Conservation (phyloP, 2,113 vertebrate genomes). For the Petrocephalus microphthalmus region DNA sequence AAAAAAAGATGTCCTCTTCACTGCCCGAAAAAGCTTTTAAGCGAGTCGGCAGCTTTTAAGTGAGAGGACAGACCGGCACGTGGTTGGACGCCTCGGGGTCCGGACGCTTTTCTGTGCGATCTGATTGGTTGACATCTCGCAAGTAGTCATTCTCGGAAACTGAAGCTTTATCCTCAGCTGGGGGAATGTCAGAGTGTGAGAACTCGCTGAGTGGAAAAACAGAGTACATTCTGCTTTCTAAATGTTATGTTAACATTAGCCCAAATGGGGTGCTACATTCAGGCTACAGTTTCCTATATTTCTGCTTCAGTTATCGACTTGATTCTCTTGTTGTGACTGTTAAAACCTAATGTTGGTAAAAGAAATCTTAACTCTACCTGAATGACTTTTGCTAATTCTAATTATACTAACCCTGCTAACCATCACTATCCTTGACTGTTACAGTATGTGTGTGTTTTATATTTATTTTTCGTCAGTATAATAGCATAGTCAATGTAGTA, state of each 20-base stretch:
- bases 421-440: neutral
- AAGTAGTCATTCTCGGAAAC: neutral
- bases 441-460: neutral
- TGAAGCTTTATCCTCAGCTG: too few species aligned
- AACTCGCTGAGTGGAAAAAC: neutral
- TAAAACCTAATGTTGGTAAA: neutral
- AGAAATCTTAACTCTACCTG: neutral
- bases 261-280: neutral
- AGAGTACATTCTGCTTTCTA: neutral
- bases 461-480: neutral
- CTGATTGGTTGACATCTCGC: neutral
- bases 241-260: neutral
- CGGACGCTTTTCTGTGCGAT: neutral
- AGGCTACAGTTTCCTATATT: neutral
- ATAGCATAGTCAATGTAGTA: neutral
- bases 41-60: neutral
- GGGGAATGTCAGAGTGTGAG: neutral
- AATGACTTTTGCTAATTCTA: neutral
- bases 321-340: conserved; percentile 10
- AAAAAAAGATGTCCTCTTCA: neutral
- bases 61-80: neutral
- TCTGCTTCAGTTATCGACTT: neutral
- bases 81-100: neutral
- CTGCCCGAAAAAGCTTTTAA: neutral
- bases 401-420: neutral